These are phyloP conservation scores for Eutolmus rufibarbis DNA, from an alignment of 2,888 invertebrate species.

Conservation along the genomic window DNA sequence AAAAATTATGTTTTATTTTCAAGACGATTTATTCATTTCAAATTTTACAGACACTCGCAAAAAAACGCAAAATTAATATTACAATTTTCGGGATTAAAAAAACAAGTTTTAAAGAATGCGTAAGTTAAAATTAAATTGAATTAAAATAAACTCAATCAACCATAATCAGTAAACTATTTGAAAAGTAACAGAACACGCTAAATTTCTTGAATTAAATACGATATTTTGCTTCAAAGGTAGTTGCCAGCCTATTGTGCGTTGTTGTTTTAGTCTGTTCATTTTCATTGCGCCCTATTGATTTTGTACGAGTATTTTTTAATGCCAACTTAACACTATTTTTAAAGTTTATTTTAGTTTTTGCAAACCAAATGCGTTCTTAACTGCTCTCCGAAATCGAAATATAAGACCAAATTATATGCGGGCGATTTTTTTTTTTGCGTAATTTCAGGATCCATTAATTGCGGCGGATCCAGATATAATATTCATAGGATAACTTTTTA, in stretches of 20 bases:
- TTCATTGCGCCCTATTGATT: neutral
- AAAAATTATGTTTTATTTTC: neutral
- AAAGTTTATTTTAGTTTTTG: neutral
- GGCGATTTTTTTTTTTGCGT: neutral
- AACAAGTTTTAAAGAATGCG: conserved; percentile 34
- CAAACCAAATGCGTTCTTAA: neutral
- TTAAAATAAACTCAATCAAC: neutral
- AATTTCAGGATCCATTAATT: neutral
- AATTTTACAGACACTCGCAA: conserved; percentile 32
- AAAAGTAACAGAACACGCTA: neutral
- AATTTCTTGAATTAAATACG: conserved; percentile 12
- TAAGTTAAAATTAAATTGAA: conserved; percentile 19
- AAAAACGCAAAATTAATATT: conserved; percentile 31
- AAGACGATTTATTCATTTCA: conserved; percentile 5
- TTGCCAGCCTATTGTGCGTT: conserved; percentile 6
- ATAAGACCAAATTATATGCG: neutral
- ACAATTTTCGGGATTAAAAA: conserved; percentile 36
- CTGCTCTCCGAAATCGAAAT: neutral
- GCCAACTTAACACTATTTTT: neutral
- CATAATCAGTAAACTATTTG: neutral
- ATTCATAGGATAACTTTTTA: neutral
- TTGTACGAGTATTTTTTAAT: neutral
- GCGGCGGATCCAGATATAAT: neutral
- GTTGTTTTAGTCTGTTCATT: conserved; percentile 1
- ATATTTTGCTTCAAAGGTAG: conserved; percentile 17